Conservation (phyloP, 1,140 invertebrate genomes). For the Drosophila gunungcola region DNA sequence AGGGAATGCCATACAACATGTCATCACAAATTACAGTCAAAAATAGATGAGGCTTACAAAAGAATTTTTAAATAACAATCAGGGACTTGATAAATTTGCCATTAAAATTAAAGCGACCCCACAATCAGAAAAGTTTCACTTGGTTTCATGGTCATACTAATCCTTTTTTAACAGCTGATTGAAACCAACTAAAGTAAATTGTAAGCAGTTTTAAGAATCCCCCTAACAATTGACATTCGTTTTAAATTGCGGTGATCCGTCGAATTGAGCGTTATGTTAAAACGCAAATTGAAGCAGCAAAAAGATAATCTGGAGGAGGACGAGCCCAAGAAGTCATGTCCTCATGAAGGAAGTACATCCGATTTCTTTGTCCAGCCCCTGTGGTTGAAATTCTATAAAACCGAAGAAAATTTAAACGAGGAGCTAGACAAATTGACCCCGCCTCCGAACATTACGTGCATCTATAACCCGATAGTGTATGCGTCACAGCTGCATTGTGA, state of each 20-base stretch:
- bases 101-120: too few species aligned
- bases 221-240: background rate
- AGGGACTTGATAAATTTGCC: too few species aligned
- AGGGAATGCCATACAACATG: conserved; percentile 4
- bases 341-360: conserved; percentile 12
- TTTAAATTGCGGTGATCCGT: background rate
- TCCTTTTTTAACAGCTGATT: background rate
- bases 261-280: conserved; percentile 47
- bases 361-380: conserved; percentile 46
- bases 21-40: too few species aligned
- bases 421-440: conserved; percentile 10
- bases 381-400: conserved; percentile 62
- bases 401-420: conserved; percentile 59
- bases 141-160: conserved; percentile 10
- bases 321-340: background rate
- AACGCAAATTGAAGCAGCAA: conserved; percentile 47
- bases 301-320: conserved; percentile 3
- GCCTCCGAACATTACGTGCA: conserved; percentile 54
- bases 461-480: conserved; percentile 95
- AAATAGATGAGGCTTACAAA: too few species aligned
- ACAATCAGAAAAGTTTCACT: too few species aligned
- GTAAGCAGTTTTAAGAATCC: background rate
- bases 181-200: background rate
- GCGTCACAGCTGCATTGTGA: conserved; percentile 90
- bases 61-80: too few species aligned